Evolutionary conservation across 2,113 vertebrate species (phyloP).

Genomic region (Canis aureus): DNA sequence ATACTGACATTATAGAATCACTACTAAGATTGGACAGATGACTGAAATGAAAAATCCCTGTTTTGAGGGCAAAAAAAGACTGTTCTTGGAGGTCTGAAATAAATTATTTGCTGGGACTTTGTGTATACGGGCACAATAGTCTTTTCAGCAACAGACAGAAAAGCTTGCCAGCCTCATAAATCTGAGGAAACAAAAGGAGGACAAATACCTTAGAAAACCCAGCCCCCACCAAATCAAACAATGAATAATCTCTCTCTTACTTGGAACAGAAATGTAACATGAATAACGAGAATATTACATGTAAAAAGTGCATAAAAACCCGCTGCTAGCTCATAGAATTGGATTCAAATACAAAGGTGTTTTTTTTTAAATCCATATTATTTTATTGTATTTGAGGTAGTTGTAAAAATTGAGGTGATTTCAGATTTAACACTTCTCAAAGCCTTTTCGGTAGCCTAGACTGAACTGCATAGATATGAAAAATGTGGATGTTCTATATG

Average conservation of each 20-base stretch:
- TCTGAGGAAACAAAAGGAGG: slow-evolving; percentile 61
- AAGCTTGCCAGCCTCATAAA: slow-evolving; percentile 80
- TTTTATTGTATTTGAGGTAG: not conserved
- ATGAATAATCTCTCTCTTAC: slow-evolving; percentile 47
- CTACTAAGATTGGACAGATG: slow-evolving; percentile 20
- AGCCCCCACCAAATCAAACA: slow-evolving; percentile 54
- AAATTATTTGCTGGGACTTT: slow-evolving; percentile 71
- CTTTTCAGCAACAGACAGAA: slow-evolving; percentile 79
- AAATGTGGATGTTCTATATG: not conserved
- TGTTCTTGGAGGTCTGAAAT: slow-evolving; percentile 59
- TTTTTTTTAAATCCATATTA: not conserved
- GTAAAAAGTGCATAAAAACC: not conserved
- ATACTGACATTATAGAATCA: slow-evolving; percentile 74
- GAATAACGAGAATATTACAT: slow-evolving; percentile 44
- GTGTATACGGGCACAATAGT: slow-evolving; percentile 72
- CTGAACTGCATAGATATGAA: not conserved
- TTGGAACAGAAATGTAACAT: not conserved
- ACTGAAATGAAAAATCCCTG: slow-evolving; percentile 65
- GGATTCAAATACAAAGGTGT: not conserved
- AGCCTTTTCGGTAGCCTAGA: not conserved
- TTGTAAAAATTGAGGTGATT: slow-evolving; percentile 24
- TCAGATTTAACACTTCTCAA: slow-evolving; percentile 16
- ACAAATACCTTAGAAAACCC: slow-evolving; percentile 35
- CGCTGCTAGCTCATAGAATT: not conserved
- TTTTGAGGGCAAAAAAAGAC: slow-evolving; percentile 50